phyloP scores from a whole-genome alignment of 2,113 vertebrate species.

The Calypte anna region DNA sequence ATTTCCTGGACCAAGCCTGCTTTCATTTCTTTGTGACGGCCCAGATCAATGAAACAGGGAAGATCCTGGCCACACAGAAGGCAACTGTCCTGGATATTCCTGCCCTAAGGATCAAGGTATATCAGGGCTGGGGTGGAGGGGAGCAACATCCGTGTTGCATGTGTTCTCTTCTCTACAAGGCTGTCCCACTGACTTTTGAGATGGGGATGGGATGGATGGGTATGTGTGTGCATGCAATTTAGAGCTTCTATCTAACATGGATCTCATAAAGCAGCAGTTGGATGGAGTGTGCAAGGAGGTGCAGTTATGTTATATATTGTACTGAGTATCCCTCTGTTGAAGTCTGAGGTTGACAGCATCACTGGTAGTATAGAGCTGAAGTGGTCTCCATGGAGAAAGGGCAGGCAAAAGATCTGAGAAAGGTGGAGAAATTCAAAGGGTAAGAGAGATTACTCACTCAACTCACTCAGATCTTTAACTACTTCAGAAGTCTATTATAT shows the following conservation, averaged over 20 bases:
- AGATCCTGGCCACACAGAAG: slow-evolving; percentile 86
- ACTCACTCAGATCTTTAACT: not conserved
- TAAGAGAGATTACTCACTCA: not conserved
- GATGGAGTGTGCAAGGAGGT: not conserved
- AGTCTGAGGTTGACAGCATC: not conserved
- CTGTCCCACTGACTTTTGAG: not conserved
- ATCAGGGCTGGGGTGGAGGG: not conserved
- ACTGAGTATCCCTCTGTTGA: not conserved
- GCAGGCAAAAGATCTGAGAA: not conserved
- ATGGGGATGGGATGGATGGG: no score
- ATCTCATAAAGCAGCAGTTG: not conserved
- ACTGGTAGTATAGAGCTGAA: not conserved
- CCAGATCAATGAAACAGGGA: slow-evolving; percentile 83
- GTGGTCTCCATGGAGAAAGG: not conserved
- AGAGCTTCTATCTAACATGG: not conserved
- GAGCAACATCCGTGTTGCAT: not conserved
- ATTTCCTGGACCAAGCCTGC: slow-evolving; percentile 90
- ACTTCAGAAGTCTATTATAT: not conserved
- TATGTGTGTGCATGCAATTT: rapidly evolving
- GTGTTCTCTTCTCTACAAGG: not conserved
- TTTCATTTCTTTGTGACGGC: slow-evolving; percentile 91
- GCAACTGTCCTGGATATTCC: slow-evolving; percentile 80
- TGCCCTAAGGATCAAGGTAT: slow-evolving; percentile 84
- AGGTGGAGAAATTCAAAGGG: not conserved
- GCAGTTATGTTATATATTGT: no score